phyloP scores from a whole-genome alignment of 1,140 invertebrate species.

The Aethina tumida region DNA sequence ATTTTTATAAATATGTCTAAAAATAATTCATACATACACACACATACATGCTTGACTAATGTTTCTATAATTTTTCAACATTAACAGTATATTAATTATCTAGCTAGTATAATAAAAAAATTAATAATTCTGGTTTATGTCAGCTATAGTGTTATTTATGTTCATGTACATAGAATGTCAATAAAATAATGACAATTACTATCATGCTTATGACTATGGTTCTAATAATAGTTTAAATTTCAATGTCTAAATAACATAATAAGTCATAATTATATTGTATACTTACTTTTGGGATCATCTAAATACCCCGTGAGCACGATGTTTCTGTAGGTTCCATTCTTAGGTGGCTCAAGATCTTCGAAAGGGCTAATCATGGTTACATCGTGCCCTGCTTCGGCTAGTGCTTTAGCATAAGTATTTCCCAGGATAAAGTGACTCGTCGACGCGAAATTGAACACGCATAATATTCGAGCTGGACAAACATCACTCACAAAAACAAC shows the following conservation, averaged over 20 bases:
- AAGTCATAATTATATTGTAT: conserved; percentile 31
- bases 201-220: too few species aligned
- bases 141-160: too few species aligned
- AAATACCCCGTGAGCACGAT: conserved; percentile 16
- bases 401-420: conserved; percentile 30
- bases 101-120: too few species aligned
- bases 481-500: too few species aligned
- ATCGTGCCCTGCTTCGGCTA: conserved; percentile 37
- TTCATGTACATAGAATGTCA: not conserved
- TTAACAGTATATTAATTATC: too few species aligned
- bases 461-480: conserved; percentile 25
- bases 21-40: too few species aligned
- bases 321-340: conserved; percentile 36
- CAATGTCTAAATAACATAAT: conserved; percentile 10
- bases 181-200: too few species aligned
- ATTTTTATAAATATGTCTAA: too few species aligned
- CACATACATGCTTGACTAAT: too few species aligned
- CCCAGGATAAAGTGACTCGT: conserved; percentile 23
- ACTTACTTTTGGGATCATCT: conserved; percentile 13
- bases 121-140: too few species aligned
- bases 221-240: too few species aligned
- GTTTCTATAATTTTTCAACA: too few species aligned
- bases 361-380: conserved; percentile 39
- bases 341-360: conserved; percentile 21
- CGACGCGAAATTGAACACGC: conserved; percentile 17